Conservation (phyloP, 2,797 vertebrate genomes). For the Lateolabrax maculatus region DNA sequence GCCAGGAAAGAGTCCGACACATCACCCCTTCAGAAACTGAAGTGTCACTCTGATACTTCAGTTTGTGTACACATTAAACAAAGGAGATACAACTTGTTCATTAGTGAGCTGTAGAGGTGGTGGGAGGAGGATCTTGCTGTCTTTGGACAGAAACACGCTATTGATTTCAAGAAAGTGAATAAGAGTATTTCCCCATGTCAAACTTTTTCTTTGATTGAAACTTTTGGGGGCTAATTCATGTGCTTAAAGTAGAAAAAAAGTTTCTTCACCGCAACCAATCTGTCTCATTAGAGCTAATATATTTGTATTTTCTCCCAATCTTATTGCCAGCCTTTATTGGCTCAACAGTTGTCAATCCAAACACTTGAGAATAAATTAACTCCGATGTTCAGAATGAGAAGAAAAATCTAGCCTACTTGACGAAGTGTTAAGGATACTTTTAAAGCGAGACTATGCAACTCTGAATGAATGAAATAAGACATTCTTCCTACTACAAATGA, state of each 20-base stretch:
- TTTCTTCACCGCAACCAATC: neutral
- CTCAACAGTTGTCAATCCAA: neutral
- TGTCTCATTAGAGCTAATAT: too few species aligned
- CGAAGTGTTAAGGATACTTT: neutral
- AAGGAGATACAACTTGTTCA: neutral
- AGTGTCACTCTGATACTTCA: neutral
- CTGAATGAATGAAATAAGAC: neutral
- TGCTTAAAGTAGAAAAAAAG: neutral
- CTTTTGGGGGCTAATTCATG: neutral
- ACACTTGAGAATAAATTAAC: neutral
- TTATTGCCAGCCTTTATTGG: neutral
- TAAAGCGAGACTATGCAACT: neutral
- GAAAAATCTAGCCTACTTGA: neutral
- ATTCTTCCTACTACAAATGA: neutral
- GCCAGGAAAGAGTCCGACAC: neutral
- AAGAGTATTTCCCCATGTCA: neutral
- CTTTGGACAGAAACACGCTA: neutral
- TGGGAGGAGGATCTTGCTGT: neutral
- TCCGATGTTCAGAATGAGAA: neutral
- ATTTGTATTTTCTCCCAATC: too few species aligned
- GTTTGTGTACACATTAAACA: conserved; percentile 19
- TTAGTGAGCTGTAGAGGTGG: neutral
- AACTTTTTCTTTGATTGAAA: neutral
- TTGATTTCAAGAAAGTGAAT: neutral
- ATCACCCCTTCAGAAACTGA: neutral